phyloP scores from a whole-genome alignment of 2,888 invertebrate genomes.

The Luffia ferchaultella region DNA sequence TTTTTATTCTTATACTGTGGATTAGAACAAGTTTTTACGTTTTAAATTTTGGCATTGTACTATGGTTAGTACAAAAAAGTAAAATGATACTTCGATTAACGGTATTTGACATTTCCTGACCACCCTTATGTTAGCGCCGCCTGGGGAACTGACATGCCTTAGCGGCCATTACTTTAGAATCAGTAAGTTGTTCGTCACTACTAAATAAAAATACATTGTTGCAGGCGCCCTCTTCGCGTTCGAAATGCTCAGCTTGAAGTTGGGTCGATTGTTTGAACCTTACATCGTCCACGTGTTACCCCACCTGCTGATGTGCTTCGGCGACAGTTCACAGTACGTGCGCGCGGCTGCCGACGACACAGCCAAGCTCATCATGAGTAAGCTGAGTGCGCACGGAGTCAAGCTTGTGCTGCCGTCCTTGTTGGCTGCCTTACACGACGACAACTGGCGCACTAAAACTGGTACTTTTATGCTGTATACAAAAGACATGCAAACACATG shows the following conservation, averaged over 20 bases:
- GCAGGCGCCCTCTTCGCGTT: constrained; percentile 93
- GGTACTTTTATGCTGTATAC: constrained; percentile 65
- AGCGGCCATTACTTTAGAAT: too few relatives aligned
- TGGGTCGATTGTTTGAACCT: constrained; percentile 97
- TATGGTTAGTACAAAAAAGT: too few relatives aligned
- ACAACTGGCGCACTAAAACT: constrained; percentile 98
- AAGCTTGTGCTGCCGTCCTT: constrained; percentile 95
- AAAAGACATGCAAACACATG: neutral
- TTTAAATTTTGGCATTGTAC: too few relatives aligned
- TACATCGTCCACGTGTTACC: constrained; percentile 98
- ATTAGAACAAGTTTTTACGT: too few relatives aligned
- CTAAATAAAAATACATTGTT: too few relatives aligned
- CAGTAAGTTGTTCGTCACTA: too few relatives aligned
- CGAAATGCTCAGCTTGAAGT: constrained; percentile 94
- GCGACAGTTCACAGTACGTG: constrained; percentile 95
- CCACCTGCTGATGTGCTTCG: constrained; percentile 93
- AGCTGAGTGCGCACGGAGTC: constrained; percentile 95
- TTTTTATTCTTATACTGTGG: too few relatives aligned
- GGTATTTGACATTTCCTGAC: too few relatives aligned
- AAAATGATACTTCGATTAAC: too few relatives aligned
- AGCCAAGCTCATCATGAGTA: constrained; percentile 94
- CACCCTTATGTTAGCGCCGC: too few relatives aligned
- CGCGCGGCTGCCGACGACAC: constrained; percentile 96
- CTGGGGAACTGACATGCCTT: too few relatives aligned
- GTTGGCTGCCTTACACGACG: constrained; percentile 92